Base-by-base conservation (phyloP, 2,888 invertebrate genomes). In the Ametastegia equiseti region DNA sequence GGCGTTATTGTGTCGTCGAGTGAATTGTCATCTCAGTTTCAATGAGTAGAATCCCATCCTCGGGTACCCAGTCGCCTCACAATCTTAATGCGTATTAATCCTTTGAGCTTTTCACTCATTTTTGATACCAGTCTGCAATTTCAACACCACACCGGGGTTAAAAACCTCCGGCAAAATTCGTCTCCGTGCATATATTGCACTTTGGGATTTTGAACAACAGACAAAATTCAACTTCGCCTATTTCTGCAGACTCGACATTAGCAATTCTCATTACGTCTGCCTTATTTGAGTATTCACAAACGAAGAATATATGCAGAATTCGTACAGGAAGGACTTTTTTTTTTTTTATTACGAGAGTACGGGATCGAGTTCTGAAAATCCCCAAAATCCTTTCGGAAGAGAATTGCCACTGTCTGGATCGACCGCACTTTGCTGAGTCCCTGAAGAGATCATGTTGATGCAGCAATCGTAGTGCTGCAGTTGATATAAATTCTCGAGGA, bases 1-100 rank as follows among this genome's bases (percentile, higher is more conserved):
- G 69, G 54, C 54, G 54, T 75, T 75, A 33, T 75, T 57, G 42
- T 75, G 75, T 54, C 54, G 50, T 23, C 75, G 75, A 54, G 54
- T 50, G 75, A 54, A 75, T 75, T 75, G 75, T 54, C 75, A n/a
- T 54, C 75, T 75, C 75, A 75, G 75, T 75, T 75, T 54, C 54
- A 36, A 75, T 54, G 75, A 75, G 54, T 36, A 75, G 71, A 71
- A 71, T 71, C 30, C 71, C 23, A 71, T 11, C 71, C 13, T 45
- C 71, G 42, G 2, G 15, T 27, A 42, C 45, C 71, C 45, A 36
- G 36, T 33, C 19, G 15, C 30, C 27, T 36, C 36, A 4, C 67
- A 39, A 71, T 47, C 71, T 71, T 71, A 27, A 71, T 71, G 71
- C 71, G 45, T 45, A 42, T 45, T 71, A 71, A 71, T 71, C 71